These are phyloP conservation scores for Salarias fasciatus DNA, from an alignment of 2,797 vertebrate genomes.

Conservation along the genomic window DNA sequence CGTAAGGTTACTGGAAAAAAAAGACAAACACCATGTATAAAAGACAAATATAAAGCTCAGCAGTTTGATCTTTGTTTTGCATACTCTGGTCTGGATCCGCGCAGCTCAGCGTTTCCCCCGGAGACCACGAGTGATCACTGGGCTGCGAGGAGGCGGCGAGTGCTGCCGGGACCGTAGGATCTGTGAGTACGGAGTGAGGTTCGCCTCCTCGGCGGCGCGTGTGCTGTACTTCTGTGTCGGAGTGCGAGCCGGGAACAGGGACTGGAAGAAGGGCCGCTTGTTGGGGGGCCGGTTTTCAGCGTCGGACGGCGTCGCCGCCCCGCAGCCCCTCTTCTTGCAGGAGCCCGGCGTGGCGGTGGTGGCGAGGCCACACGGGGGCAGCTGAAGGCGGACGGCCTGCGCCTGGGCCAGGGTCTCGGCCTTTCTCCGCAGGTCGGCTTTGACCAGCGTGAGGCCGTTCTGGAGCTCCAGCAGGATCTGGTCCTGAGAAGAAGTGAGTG, in stretches of 20 bases:
- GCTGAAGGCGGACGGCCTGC: constrained; percentile 64
- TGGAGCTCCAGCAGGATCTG: constrained; percentile 95
- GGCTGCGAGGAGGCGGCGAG: constrained; percentile 75
- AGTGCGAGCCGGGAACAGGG: constrained; percentile 64
- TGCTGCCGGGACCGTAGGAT: constrained; percentile 84
- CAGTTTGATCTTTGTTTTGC: constrained; percentile 25
- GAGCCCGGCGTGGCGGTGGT: constrained; percentile 38
- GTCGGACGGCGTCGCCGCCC: constrained; percentile 40
- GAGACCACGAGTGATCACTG: constrained; percentile 49
- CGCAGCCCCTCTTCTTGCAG: constrained; percentile 88
- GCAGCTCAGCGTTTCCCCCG: constrained; percentile 71
- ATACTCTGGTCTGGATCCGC: constrained; percentile 7
- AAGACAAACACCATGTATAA: background rate
- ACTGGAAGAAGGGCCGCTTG: constrained; percentile 83
- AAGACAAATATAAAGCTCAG: constrained; percentile 41
- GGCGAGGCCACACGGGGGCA: constrained; percentile 17
- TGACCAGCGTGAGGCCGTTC: constrained; percentile 91
- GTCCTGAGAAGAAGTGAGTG: constrained; percentile 83
- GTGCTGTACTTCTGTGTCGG: constrained; percentile 56
- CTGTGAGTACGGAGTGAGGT: constrained; percentile 78
- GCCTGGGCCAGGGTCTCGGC: constrained; percentile 86
- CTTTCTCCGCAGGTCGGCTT: constrained; percentile 91
- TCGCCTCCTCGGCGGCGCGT: constrained; percentile 17
- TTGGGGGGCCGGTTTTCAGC: constrained; percentile 88
- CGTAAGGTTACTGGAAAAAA: no score